Percentiles rank a stretch among this genome's conserved stretches.
Evolutionary conservation across 2,113 vertebrate species (phyloP).

Genomic region (Mesembrinibis cayennensis): DNA sequence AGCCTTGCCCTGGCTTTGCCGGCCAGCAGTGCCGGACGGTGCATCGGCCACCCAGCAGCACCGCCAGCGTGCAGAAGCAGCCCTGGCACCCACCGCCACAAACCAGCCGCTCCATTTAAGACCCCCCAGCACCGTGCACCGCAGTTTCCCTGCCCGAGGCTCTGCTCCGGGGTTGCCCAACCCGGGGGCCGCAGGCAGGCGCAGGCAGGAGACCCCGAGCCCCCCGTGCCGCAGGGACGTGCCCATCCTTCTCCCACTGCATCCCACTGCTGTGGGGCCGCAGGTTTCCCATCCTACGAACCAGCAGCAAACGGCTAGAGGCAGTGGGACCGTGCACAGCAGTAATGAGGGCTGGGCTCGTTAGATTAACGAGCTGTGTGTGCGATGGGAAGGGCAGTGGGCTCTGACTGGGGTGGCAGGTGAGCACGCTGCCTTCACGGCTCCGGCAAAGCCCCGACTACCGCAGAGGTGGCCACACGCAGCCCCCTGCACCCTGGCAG

Average conservation of each 20-base stretch:
- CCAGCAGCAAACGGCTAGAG: background rate
- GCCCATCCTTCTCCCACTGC: background rate
- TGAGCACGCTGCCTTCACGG: fast-evolving
- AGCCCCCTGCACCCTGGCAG: background rate
- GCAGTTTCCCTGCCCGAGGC: background rate
- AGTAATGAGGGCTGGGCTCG: background rate
- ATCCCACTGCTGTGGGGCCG: fast-evolving
- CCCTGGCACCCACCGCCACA: background rate
- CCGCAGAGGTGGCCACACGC: background rate
- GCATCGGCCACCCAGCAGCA: background rate
- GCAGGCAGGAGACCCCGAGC: background rate
- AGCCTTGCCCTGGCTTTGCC: background rate
- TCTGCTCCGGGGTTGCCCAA: background rate
- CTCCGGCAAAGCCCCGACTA: background rate
- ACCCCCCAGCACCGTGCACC: background rate
- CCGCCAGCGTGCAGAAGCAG: background rate
- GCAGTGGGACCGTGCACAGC: background rate
- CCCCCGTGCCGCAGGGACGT: fast-evolving
- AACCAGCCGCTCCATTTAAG: background rate
- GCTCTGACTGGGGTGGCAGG: background rate
- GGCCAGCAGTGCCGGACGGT: fast-evolving
- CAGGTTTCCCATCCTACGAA: background rate
- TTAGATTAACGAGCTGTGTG: fast-evolving
- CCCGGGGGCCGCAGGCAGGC: background rate
- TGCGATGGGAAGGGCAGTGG: background rate